Base-by-base conservation (phyloP, 2,888 invertebrate genomes). In the Apodemia hepburni region DNA sequence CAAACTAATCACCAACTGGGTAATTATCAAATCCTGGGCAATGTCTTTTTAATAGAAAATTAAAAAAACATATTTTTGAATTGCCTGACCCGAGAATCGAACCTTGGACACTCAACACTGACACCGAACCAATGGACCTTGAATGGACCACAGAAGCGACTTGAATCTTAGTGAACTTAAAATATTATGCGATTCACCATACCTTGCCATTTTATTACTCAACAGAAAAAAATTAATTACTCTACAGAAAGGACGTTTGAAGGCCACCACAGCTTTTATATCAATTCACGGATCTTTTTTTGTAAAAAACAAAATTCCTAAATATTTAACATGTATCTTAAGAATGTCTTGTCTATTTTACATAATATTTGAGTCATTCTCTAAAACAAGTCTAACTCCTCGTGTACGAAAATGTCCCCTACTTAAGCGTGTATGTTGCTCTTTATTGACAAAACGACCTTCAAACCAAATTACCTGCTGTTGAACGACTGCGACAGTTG, bases 371-470 rank as follows among this genome's bases (percentile, higher is more conserved):
- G 51, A 54, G 51, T 54, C 51, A 54, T 54, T 54, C 18, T 54
- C 9, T 54, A 54, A 54, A 54, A 54, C 15, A 22, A 54, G 54
- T 54, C 54, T 29, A 54, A 29, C 1, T 54, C 11, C 11, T 51
- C 15, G n/a, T 54, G n/a, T 54, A 54, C 29, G 15, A 29, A 54
- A 15, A 54, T 29, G 54, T 27, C 29, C 54, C 54, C 29, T n/a
- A 11, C 54, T 15, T 3, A 8, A 45, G 15, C 27, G 54, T 7
- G 29, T 54, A 8, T 15, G 35, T 35, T 18, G 42, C 58, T 18
- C 17, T 27, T 61, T 49, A 74, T 70, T 69, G 70, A 72, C 76
- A 73, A 62, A 75, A 65, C 65, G 78, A 74, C 82, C 83, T 81
- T 71, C 73, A 73, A 66, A 49, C 17, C 7, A 45, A 45, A 69